Evolutionary conservation across 2,888 invertebrate species (phyloP).

Genomic region (Ormia ochracea): DNA sequence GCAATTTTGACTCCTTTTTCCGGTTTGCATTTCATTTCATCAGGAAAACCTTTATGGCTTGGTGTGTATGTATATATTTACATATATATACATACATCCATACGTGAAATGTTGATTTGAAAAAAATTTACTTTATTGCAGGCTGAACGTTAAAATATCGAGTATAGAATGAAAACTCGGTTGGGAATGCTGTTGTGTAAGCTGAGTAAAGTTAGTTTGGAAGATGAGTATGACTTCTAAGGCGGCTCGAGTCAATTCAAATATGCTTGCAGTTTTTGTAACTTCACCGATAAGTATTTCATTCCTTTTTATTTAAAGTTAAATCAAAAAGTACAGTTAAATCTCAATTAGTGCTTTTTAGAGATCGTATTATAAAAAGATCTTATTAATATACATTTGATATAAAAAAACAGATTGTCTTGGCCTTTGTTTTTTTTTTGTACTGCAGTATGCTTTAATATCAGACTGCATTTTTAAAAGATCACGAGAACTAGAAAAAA

Average conservation of each 20-base stretch:
- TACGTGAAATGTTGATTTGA: background rate
- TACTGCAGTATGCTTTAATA: too few species aligned
- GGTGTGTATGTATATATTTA: background rate
- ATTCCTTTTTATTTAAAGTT: slow-evolving; percentile 59
- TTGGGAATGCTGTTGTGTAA: background rate
- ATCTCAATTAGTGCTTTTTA: too few species aligned
- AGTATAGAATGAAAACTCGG: background rate
- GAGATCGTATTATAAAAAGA: too few species aligned
- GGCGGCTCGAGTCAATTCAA: background rate
- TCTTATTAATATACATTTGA: too few species aligned
- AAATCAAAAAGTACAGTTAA: too few species aligned
- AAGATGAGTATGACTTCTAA: background rate
- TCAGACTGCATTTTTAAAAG: too few species aligned
- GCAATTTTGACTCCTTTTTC: slow-evolving; percentile 57
- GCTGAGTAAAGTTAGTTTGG: background rate
- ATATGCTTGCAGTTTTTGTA: background rate
- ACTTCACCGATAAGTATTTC: slow-evolving; percentile 53
- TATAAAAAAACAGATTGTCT: too few species aligned
- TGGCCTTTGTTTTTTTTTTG: too few species aligned
- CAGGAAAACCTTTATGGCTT: background rate
- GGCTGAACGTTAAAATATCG: background rate
- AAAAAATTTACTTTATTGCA: background rate
- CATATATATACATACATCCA: too few species aligned
- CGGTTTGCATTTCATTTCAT: slow-evolving; percentile 54
- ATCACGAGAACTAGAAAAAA: too few species aligned